These are phyloP conservation scores for Jaculus jaculus DNA, from an alignment of 2,113 vertebrate genomes.

Conservation along the genomic window DNA sequence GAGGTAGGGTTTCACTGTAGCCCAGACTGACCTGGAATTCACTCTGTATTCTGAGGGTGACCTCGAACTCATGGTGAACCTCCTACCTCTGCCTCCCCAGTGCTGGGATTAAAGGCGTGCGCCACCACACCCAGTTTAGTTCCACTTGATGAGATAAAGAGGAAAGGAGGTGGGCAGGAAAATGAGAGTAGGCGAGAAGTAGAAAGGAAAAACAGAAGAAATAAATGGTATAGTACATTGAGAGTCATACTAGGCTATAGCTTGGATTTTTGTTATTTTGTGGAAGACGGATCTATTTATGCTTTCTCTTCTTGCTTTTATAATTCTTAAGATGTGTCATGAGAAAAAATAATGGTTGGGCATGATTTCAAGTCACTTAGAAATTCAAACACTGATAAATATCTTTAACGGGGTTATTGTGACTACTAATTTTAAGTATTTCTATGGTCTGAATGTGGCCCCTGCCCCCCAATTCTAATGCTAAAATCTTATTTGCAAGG, in stretches of 20 bases:
- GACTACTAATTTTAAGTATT: background rate
- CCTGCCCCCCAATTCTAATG: background rate
- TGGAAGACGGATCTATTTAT: background rate
- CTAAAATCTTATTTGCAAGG: background rate
- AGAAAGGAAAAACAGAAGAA: background rate
- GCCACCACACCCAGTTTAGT: no score
- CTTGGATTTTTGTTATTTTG: constrained; percentile 46
- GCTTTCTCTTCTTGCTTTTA: constrained; percentile 9
- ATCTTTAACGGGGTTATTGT: background rate
- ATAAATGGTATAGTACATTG: background rate
- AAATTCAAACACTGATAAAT: constrained; percentile 9
- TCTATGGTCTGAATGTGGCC: background rate
- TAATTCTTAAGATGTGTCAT: constrained; percentile 34
- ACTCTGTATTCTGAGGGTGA: no score
- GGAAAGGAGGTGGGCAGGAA: background rate
- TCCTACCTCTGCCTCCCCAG: no score
- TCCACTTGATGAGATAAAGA: background rate
- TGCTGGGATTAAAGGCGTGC: no score
- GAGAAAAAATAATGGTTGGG: background rate
- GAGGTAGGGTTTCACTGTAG: no score
- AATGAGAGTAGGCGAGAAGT: no score
- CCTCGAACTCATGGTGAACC: no score
- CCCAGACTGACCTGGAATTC: no score
- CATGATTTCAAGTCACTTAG: constrained; percentile 53
- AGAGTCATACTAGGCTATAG: background rate